phyloP scores from a whole-genome alignment of 2,797 vertebrate species.

The Enteromius thamalakanensis region DNA sequence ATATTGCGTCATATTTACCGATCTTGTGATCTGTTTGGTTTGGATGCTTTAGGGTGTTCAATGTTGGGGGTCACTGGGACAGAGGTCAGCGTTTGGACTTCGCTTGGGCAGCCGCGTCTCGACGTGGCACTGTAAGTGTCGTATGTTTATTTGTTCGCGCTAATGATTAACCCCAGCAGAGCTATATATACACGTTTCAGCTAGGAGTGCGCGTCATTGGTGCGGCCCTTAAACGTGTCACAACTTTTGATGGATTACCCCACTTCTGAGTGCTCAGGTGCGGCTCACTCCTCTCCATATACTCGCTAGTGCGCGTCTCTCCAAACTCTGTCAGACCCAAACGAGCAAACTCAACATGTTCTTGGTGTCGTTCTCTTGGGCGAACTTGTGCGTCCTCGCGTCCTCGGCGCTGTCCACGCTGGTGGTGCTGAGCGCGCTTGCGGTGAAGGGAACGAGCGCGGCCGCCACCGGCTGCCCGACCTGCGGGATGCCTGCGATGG shows the following conservation, averaged over 20 bases:
- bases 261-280: conserved; percentile 73
- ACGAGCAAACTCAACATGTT: conserved; percentile 23
- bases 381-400: conserved; percentile 1
- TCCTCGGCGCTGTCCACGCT: conserved; percentile 56
- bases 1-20: conserved; percentile 58
- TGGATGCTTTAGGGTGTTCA: conserved; percentile 26
- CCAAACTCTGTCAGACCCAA: conserved; percentile 29
- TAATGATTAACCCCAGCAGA: conserved; percentile 15
- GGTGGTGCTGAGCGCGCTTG: conserved; percentile 66
- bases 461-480: conserved; percentile 73
- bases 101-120: conserved; percentile 32
- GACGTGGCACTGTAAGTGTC: conserved; percentile 51
- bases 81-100: conserved; percentile 73
- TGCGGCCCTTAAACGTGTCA: conserved; percentile 80
- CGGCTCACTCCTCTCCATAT: conserved; percentile 58
- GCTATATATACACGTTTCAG: conserved; percentile 18
- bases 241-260: conserved; percentile 82
- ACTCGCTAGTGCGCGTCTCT: conserved; percentile 23
- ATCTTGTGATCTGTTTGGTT: conserved; percentile 54
- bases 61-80: conserved; percentile 65
- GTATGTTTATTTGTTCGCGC: conserved; percentile 26
- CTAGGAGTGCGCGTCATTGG: conserved; percentile 72
- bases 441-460: conserved; percentile 66
- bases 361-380: not conserved
- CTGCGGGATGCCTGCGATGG: conserved; percentile 76